A percentile compares a stretch with the other conserved stretches of the same genome.
Evolutionary conservation across 2,113 vertebrate genomes (phyloP).

Genomic region (Anser brachyrhynchus): DNA sequence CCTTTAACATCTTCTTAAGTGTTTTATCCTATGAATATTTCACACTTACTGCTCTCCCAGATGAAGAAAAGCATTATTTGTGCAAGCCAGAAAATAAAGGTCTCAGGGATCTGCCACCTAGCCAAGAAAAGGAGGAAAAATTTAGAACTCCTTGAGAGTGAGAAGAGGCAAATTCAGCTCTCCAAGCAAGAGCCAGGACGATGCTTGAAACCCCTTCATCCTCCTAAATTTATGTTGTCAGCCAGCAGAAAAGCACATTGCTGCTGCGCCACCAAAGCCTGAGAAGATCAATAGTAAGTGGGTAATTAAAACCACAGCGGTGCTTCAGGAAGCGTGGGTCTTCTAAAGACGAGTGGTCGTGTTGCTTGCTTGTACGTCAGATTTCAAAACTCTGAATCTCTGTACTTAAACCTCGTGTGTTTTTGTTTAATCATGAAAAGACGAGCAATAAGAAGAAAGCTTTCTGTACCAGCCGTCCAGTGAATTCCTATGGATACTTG

Average conservation of each 20-base stretch:
- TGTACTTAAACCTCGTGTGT: neutral
- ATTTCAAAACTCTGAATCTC: neutral
- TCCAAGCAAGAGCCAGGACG: neutral
- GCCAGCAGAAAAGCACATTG: neutral
- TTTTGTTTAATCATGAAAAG: neutral
- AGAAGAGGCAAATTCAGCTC: neutral
- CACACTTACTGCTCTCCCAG: neutral
- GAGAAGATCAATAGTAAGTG: neutral
- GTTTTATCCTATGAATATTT: slow-evolving; percentile 19
- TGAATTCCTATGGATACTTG: neutral
- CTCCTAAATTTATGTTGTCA: neutral
- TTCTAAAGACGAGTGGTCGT: neutral
- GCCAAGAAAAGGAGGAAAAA: neutral
- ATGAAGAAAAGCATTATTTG: slow-evolving; percentile 14
- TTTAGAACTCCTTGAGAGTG: neutral
- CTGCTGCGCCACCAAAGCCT: neutral
- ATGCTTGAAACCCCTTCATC: neutral
- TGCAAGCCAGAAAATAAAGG: neutral
- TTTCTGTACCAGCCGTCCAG: neutral
- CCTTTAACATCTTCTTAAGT: slow-evolving; percentile 6
- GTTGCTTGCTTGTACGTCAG: neutral
- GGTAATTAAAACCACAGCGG: neutral
- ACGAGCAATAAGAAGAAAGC: neutral
- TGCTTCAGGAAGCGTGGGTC: neutral
- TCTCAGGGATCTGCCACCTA: neutral